These are phyloP conservation scores for Cephalopachus bancanus DNA, from an alignment of 2,797 vertebrate species.

Conservation along the genomic window DNA sequence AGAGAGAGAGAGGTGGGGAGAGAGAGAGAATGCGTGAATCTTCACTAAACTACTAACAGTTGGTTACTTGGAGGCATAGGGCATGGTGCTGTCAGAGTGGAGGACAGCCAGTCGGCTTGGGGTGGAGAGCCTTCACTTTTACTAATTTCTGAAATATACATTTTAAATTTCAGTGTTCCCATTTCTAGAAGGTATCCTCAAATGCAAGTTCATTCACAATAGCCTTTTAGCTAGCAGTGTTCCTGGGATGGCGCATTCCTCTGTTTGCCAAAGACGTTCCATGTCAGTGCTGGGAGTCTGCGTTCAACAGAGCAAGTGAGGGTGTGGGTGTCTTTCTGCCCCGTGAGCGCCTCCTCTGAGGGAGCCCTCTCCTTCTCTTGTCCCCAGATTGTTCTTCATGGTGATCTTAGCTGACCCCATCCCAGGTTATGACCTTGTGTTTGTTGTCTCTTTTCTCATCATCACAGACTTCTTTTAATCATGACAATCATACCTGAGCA, in stretches of 20 bases:
- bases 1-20: not conserved
- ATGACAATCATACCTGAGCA: not conserved
- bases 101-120: not conserved
- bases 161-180: not conserved
- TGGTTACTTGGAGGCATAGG: not conserved
- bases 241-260: not conserved
- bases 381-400: not conserved
- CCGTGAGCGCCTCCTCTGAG: rapidly evolving
- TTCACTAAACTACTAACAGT: not conserved
- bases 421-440: not conserved
- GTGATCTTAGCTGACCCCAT: not conserved
- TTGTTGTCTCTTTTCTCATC: constrained; percentile 16
- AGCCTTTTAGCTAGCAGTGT: not conserved
- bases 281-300: not conserved
- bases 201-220: not conserved
- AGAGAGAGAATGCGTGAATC: not conserved
- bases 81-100: not conserved
- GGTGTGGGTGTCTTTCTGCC: not conserved
- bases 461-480: not conserved
- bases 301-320: not conserved
- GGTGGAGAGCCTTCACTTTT: not conserved
- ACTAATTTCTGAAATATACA: not conserved
- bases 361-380: not conserved
- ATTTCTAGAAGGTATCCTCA: not conserved
- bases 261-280: not conserved